A percentile compares a stretch with the other conserved stretches of the same genome.
Conservation (phyloP, 1,140 invertebrate genomes). For the Halesus radiatus region DNA sequence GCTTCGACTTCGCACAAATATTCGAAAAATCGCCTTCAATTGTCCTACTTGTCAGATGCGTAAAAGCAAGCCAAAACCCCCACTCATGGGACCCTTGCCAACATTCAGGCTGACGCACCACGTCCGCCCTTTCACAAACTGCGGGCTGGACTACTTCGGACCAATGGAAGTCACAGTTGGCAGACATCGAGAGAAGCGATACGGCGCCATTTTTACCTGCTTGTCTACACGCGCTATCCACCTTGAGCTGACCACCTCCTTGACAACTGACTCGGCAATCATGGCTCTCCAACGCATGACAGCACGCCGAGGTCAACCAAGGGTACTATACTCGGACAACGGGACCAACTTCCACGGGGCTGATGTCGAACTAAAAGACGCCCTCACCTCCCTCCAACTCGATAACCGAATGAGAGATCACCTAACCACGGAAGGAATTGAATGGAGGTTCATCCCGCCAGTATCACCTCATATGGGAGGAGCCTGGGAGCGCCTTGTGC, state of each 20-base stretch:
- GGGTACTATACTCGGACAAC: conserved; percentile 60
- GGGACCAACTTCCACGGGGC: conserved; percentile 62
- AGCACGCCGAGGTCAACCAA: conserved; percentile 54
- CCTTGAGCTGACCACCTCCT: conserved; percentile 54
- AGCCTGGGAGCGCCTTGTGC: conserved; percentile 63
- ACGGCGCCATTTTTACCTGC: neutral
- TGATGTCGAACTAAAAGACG: conserved; percentile 52
- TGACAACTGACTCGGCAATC: neutral
- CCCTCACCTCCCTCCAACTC: conserved; percentile 59
- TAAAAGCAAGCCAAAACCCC: no score
- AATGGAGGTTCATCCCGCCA: conserved; percentile 63
- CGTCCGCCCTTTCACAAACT: no score
- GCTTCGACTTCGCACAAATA: no score
- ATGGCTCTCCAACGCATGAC: conserved; percentile 58
- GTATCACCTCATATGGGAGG: conserved; percentile 62
- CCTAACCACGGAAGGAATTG: conserved; percentile 36
- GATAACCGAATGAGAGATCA: conserved; percentile 24
- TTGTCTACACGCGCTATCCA: conserved; percentile 57
- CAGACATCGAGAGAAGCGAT: conserved; percentile 58
- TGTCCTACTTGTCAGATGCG: no score
- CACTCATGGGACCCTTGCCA: no score
- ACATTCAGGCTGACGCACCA: no score
- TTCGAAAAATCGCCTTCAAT: no score
- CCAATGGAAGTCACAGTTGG: conserved; percentile 58
- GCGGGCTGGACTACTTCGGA: conserved; percentile 53